phyloP scores from a whole-genome alignment of 2,113 vertebrate genomes.

The Rattus norvegicus region GRCr8 NC_086027.1:114244501-114245000 shows the following conservation, averaged over 20 bases:
- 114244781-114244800: constrained; percentile 98
- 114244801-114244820: constrained; percentile 61
- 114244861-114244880: no score
- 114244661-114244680: constrained; percentile 72
- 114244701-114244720: constrained; percentile 85
- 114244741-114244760: constrained; percentile 96
- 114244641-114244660: no score
- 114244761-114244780: constrained; percentile 94
- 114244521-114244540: neutral
- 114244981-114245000: no score
- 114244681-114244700: constrained; percentile 65
- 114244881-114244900: no score
- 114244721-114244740: constrained; percentile 96
- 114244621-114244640: neutral
- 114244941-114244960: neutral
- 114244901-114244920: no score
- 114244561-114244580: neutral
- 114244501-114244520: neutral
- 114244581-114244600: neutral
- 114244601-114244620: neutral
- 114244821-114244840: no score
- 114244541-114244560: neutral
- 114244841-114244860: no score
- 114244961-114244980: no score
- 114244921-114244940: neutral